Conservation (phyloP, 1,140 invertebrate species). For the Ostrea edulis region DNA sequence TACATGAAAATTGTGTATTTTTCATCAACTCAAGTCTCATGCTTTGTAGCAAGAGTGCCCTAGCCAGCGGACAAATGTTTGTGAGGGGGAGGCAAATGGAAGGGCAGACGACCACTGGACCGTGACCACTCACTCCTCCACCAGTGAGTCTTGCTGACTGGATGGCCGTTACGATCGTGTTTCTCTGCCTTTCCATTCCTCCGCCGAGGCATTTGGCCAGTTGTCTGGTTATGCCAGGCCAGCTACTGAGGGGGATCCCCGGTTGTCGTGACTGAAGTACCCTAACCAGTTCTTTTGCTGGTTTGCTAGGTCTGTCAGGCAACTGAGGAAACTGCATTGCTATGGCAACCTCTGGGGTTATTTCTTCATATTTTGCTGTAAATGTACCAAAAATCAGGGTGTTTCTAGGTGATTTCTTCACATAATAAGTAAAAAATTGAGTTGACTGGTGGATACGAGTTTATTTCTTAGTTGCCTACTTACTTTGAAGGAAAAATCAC, state of each 20-base stretch:
- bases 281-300: conserved; percentile 25
- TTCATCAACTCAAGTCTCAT: conserved; percentile 24
- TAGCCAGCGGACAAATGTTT: neutral
- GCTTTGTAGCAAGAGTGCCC: conserved; percentile 13
- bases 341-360: neutral
- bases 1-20: conserved; percentile 11
- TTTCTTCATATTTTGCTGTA: neutral
- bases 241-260: neutral
- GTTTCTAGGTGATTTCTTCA: neutral
- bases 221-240: conserved; percentile 13
- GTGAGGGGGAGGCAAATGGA: neutral
- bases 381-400: too few species aligned
- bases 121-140: conserved; percentile 10
- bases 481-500: neutral
- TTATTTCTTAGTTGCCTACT: neutral
- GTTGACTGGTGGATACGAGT: neutral
- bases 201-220: neutral
- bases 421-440: neutral
- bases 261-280: conserved; percentile 13
- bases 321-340: neutral
- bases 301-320: conserved; percentile 18
- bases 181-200: conserved; percentile 15
- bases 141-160: conserved; percentile 18
- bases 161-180: conserved; percentile 12
- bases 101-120: conserved; percentile 6